phyloP scores from a whole-genome alignment of 2,113 vertebrate species.

The Poicephalus meyeri region DNA sequence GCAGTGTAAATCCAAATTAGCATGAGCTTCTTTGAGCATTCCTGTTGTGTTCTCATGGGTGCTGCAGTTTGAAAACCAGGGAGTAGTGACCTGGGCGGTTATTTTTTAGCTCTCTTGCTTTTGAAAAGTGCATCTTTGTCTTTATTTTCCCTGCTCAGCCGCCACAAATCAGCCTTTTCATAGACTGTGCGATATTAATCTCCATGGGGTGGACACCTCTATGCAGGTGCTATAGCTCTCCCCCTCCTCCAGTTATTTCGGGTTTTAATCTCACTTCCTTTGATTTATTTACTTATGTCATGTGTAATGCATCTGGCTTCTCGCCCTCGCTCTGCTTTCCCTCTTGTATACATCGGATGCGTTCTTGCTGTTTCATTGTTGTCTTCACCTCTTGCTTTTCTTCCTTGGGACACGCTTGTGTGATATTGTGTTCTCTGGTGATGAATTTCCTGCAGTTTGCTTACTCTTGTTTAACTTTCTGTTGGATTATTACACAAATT shows the following conservation, averaged over 20 bases:
- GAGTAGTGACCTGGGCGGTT: background rate
- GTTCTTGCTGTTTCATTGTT: background rate
- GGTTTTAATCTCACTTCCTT: conserved; percentile 67
- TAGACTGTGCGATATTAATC: conserved; percentile 60
- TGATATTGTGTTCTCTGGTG: background rate
- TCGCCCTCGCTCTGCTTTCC: conserved; percentile 51
- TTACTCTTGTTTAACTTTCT: conserved; percentile 42
- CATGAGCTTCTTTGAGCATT: background rate
- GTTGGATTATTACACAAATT: conserved; percentile 16
- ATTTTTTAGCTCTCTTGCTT: background rate
- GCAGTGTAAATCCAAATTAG: background rate
- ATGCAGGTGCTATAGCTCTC: conserved; percentile 58
- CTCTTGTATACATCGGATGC: background rate
- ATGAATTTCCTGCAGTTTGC: conserved; percentile 14
- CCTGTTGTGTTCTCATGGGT: background rate
- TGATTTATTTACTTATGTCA: conserved; percentile 66
- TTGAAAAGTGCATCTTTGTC: background rate
- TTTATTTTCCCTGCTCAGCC: background rate
- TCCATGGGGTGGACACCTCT: conserved; percentile 64
- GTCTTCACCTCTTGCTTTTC: background rate
- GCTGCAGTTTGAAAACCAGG: background rate
- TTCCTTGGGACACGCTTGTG: background rate
- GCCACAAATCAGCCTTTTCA: conserved; percentile 54
- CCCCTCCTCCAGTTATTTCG: conserved; percentile 65
- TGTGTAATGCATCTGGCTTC: conserved; percentile 57